phyloP scores from a whole-genome alignment of 2,888 invertebrate species.

The Idaea straminata region DNA sequence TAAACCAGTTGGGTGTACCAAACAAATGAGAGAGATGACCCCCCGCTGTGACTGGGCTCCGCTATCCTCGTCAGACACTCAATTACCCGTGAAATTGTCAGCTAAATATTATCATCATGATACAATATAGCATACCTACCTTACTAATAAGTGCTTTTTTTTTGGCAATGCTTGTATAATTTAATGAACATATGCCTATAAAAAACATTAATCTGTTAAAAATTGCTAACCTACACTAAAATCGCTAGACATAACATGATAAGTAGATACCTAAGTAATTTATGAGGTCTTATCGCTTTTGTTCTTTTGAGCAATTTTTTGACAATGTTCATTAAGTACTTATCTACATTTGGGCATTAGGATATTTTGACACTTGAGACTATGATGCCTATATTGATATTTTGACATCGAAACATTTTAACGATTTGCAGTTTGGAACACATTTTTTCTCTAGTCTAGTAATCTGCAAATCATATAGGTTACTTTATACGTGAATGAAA shows the following conservation, averaged over 20 bases:
- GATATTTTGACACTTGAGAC: too few relatives aligned
- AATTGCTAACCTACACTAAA: too few relatives aligned
- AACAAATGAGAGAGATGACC: conserved; percentile 41
- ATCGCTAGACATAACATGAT: too few relatives aligned
- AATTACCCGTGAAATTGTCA: conserved; percentile 71
- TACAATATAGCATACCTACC: conserved; percentile 9
- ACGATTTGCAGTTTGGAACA: too few relatives aligned
- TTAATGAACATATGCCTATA: neutral
- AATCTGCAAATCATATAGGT: neutral
- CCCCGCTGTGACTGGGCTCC: conserved; percentile 40
- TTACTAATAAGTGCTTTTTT: conserved; percentile 9
- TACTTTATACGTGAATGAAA: neutral
- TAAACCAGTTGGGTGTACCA: conserved; percentile 45
- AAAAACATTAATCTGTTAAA: neutral
- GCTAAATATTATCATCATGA: conserved; percentile 22
- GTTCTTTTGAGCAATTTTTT: too few relatives aligned
- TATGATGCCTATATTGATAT: too few relatives aligned
- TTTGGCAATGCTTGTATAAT: neutral
- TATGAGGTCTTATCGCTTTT: too few relatives aligned
- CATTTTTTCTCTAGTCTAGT: too few relatives aligned
- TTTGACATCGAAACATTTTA: too few relatives aligned
- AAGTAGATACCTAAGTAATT: too few relatives aligned
- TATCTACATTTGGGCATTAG: too few relatives aligned
- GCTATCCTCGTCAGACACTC: conserved; percentile 58
- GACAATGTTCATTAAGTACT: too few relatives aligned